Base-by-base conservation (phyloP, 2,113 vertebrate species). In the Alces alces region DNA sequence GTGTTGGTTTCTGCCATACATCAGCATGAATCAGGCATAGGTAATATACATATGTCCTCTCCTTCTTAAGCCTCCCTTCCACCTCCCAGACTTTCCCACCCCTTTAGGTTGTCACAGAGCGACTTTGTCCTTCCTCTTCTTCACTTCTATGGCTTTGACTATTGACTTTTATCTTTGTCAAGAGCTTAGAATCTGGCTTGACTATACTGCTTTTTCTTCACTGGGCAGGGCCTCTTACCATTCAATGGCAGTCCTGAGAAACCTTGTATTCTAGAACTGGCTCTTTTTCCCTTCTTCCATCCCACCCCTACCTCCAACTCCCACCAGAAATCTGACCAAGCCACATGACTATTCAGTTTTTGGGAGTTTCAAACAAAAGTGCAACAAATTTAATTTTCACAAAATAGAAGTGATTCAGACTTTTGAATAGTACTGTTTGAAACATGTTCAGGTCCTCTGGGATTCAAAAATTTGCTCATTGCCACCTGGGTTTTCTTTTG, bases 231-330 rank as follows among this genome's bases (percentile, higher is more conserved):
- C 25, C 3, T 39, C 19, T 89, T 33, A 25, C 19, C 28, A 21
- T 23, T 23, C 60, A 43, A 0, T 13, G 11, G 28, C 11, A 23
- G 23, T 36, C 86, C 58, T 57, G 13, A 95, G 85, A 5, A 39
- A 5, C 9, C 23, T 28, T 52, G 5, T 8, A 39, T 60, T 95
- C 66, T 94, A 15, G 43, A 30, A 13, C 17, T 10, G 54, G 10
- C 28, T 89, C 30, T 66, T 2, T 88, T 47, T 19, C 16, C n/a
- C 25, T 84, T 54, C 45, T 25, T 60, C 39, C 30, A 52, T 1
- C 13, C 0, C 0, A 19, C 0, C 15, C 5, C 9, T 0, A 4
- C 8, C 39, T 54, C 19, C 28, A 23, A 39, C 5, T 73, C 66
- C 21, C 66, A 73, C 66, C n/a, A 5, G 10, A 82, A 64, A 76